Evolutionary conservation across 2,113 vertebrate genomes (phyloP), one percentile per base, ranked within the genome.

Genomic region (Fukomys damarensis): DNA sequence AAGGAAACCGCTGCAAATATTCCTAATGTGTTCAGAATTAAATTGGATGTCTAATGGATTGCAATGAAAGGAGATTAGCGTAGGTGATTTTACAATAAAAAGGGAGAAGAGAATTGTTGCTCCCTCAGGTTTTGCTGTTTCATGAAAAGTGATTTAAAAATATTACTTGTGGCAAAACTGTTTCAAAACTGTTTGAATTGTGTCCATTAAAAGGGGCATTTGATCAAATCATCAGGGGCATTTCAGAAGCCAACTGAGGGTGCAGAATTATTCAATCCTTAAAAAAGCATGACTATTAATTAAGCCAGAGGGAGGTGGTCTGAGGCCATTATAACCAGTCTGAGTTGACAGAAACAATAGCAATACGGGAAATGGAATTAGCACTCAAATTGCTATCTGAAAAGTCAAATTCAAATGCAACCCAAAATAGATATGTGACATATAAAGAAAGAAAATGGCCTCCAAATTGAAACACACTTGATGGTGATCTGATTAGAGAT

Each of bases 1-100:
- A 88, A 93, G 61, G 56, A 86, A 86, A 59, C 20, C 43, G 7
- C 13, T 66, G 10, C 76, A 28, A 76, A 61, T 74, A 91, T 26
- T 35, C 24, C 8, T 56, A 66, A 83, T 59, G 19, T 79, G 68
- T 14, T 94, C 66, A 66, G 74, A 80, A 80, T 85, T 63, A 85
- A 80, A 80, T 4, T 56, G 22, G 20, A 38, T 89, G 19, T 65
- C 19, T 61, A 85, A 58, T 63, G 52, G 74, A 52, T 74, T 86
- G 17, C 43, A 86, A 63, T 77, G 58, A 92, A 83, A 85, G 20
- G 46, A 72, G 52, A 43, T 54, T 91, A 52, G 66, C 58, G 61
- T 61, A 74, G 63, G 49, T 38, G 58, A 92, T 76, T 93, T 88
- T 85, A 81, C 30, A 85, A 74, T 70, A 80, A 59, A 95, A 83